Evolutionary conservation across 2,888 invertebrate species (phyloP), one percentile per base, ranked within the genome.

Genomic region (Pristionchus japonicus): DNA sequence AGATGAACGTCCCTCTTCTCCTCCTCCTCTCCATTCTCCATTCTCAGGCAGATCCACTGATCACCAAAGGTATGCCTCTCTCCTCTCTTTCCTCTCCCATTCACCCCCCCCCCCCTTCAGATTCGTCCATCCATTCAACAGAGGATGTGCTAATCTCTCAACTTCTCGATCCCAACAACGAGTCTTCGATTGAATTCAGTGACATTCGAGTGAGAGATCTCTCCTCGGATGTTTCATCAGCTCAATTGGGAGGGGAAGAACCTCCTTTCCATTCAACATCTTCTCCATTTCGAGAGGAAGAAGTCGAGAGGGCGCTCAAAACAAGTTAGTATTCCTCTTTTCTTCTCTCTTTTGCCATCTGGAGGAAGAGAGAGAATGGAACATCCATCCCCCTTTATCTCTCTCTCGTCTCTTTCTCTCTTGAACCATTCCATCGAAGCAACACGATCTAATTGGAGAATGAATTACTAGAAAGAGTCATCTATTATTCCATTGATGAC

Each of bases 291-390:
- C 88, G 88, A 43, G 88, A 86, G 43, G 67, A 83, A 43, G 67
- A 89, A 86, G 87, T 90, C 77, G 89, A 90, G 77, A 86, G 87
- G 82, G 90, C 90, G 20, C 80, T 90, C 23, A 70, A 82, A 86
- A 89, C 89, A 34, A 90, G 90, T 89, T 31, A 89, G 90, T 89
- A 34, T 20, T 40, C 47, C 47, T 49, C 20, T 27, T 47, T 31
- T 82, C 20, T 17, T 85, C 43, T 87, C 52, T 86, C 43, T 83
- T 83, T 34, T 31, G 37, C 31, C 83, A 77, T 77, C 77, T 77
- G 77, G 77, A 31, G 67, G 31, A 43, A 77, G 40, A 40, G 40
- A 74, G 74, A 40, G 9, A 74, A 40, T 9, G 40, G 13, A 23
- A 34, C 31, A 57, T 57, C 57, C 57, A 57, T 57, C 23, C 57